Conservation (phyloP, 2,888 invertebrate genomes). For the Pseudoips prasinana region DNA sequence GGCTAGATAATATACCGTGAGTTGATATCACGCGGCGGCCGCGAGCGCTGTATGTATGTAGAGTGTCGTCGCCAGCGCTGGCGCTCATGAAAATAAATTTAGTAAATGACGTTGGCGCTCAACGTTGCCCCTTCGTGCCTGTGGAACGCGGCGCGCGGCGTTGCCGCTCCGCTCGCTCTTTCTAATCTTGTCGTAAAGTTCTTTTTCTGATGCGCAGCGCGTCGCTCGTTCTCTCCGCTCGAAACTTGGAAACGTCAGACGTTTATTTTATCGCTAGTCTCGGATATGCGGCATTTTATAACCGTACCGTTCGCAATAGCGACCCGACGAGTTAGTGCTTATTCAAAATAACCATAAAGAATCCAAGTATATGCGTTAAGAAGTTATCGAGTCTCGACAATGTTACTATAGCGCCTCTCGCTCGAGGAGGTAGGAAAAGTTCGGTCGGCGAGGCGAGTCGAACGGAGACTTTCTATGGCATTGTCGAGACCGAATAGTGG, state of each 20-base stretch:
- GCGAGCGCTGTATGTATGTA: slow-evolving; percentile 51
- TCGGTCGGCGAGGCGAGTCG: slow-evolving; percentile 71
- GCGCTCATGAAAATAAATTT: slow-evolving; percentile 82
- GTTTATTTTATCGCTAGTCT: slow-evolving; percentile 77
- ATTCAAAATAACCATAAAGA: slow-evolving; percentile 71
- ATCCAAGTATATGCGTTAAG: slow-evolving; percentile 44
- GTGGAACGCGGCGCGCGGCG: slow-evolving; percentile 77
- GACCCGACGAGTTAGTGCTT: slow-evolving; percentile 59
- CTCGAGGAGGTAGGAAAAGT: slow-evolving; percentile 74
- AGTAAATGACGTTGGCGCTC: slow-evolving; percentile 78
- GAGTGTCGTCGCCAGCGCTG: slow-evolving; percentile 75
- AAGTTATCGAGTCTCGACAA: slow-evolving; percentile 39
- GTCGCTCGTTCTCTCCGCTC: slow-evolving; percentile 75
- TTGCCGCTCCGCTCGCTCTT: slow-evolving; percentile 79
- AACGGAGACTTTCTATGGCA: slow-evolving; percentile 80
- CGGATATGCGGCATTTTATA: slow-evolving; percentile 73
- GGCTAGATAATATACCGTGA: slow-evolving; percentile 57
- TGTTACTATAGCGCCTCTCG: slow-evolving; percentile 59
- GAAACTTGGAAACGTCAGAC: slow-evolving; percentile 78
- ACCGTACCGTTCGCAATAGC: slow-evolving; percentile 58
- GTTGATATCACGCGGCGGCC: slow-evolving; percentile 60
- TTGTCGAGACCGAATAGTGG: slow-evolving; percentile 77
- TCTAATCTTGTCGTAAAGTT: slow-evolving; percentile 83
- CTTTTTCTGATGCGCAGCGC: slow-evolving; percentile 81
- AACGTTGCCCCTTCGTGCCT: slow-evolving; percentile 72